Evolutionary conservation across 1,140 invertebrate genomes (phyloP), one percentile per base, ranked within the genome.

Genomic region (Homarus americanus): DNA sequence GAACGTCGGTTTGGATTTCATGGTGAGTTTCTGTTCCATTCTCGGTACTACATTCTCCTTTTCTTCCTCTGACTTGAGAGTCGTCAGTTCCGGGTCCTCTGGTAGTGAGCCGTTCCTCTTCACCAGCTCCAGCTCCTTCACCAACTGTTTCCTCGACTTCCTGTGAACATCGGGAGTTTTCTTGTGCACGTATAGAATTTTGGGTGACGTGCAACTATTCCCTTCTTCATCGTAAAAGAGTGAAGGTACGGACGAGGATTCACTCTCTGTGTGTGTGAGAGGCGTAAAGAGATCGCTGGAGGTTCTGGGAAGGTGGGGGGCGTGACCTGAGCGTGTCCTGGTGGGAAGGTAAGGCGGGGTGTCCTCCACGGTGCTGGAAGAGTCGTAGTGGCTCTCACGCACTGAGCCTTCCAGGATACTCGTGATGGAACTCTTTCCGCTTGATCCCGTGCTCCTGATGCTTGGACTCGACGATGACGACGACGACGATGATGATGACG

Each of bases 391-490:
- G n/a, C 84, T 83, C 15, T 83, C 82, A 28, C 49, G 40, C 32
- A 83, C 58, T 12, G 86, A 90, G 0, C 82, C 73, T 38, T 91
- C 88, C 36, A 91, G 72, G n/a, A 91, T 91, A n/a, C 82, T 83
- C 0, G 88, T 91, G 73, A 91, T 87, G 17, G 86, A 87, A 40
- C 86, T 87, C 53, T 78, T 76, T 49, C 82, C 88, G 49, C 88
- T 84, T 63, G 88, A 87, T 28, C 85, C 73, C 28, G 85, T 58
- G 49, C 75, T 82, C 34, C 80, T 53, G 9, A 85, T 66, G 4
- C 82, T 76, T 4, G 88, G 82, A 41, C 85, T 87, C 10, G 88
- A 84, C 36, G 88, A 49, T 20, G 82, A 82, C 1, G 88, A 90
- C 12, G 88, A 82, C 10, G 88, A 75, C 0, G 80, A 82, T 7